A percentile compares a stretch with the other conserved stretches of the same genome.
Evolutionary conservation across 2,113 vertebrate species (phyloP).

Genomic region (Myotis yumanensis): DNA sequence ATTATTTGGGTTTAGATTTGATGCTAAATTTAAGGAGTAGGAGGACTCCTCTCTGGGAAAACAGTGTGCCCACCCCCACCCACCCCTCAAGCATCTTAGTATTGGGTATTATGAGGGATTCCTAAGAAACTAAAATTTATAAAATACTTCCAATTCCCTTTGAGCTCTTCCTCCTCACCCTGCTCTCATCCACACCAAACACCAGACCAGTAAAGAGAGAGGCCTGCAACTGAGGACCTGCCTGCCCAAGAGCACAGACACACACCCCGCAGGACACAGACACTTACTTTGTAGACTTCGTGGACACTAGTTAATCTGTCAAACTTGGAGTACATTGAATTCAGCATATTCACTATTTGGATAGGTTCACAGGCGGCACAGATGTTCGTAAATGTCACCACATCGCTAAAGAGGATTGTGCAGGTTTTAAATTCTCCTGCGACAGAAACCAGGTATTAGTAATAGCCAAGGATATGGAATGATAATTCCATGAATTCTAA

Average conservation of each 20-base stretch:
- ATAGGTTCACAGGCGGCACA: conserved; percentile 87
- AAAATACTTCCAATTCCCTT: background rate
- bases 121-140: background rate
- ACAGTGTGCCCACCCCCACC: background rate
- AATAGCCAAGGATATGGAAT: background rate
- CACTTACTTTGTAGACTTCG: conserved; percentile 84
- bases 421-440: conserved; percentile 87
- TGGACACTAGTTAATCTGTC: conserved; percentile 84
- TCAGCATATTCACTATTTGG: conserved; percentile 87
- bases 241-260: background rate
- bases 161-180: background rate
- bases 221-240: background rate
- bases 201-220: background rate
- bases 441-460: conserved; percentile 51
- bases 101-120: background rate
- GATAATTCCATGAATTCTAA: background rate
- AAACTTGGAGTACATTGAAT: conserved; percentile 87
- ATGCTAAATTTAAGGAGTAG: background rate
- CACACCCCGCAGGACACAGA: background rate
- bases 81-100: background rate
- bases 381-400: conserved; percentile 89
- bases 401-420: conserved; percentile 87
- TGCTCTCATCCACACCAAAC: background rate
- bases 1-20: background rate
- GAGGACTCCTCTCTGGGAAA: background rate